A percentile compares a stretch with the other conserved stretches of the same genome.
Conservation (phyloP, 2,888 invertebrate genomes). For the Noctua janthina region DNA sequence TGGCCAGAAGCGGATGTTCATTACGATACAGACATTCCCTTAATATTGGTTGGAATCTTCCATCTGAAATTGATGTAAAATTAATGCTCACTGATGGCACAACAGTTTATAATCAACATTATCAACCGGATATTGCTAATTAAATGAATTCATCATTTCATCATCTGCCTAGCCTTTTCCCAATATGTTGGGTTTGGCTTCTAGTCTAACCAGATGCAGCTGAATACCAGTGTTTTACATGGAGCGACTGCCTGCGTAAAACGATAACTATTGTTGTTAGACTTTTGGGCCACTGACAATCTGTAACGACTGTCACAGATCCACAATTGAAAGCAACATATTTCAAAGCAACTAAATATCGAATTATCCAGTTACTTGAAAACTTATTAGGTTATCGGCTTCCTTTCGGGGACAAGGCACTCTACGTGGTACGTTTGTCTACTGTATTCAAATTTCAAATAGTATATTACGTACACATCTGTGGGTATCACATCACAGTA, state of each 20-base stretch:
- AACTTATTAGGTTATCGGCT: no score
- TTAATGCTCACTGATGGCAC: not conserved
- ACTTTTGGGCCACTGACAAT: not conserved
- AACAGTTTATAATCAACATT: not conserved
- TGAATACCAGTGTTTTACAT: not conserved
- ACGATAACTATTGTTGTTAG: not conserved
- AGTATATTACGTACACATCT: no score
- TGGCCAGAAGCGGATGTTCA: constrained; percentile 92
- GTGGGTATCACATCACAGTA: no score
- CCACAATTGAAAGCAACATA: no score
- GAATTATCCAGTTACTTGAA: no score
- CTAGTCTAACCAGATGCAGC: not conserved
- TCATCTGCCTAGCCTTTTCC: not conserved
- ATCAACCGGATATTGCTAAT: not conserved
- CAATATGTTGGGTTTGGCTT: not conserved
- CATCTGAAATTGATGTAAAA: constrained; percentile 89
- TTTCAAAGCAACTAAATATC: no score
- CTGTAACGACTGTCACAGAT: not conserved
- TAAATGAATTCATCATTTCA: not conserved
- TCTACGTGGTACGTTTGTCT: no score
- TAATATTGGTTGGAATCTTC: constrained; percentile 94
- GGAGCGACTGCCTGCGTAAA: not conserved
- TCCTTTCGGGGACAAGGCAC: no score
- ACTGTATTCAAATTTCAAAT: no score
- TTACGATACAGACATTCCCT: constrained; percentile 93